A percentile compares a stretch with the other conserved stretches of the same genome.
Conservation (phyloP, 2,888 invertebrate species). For the Scotopteryx bipunctaria region DNA sequence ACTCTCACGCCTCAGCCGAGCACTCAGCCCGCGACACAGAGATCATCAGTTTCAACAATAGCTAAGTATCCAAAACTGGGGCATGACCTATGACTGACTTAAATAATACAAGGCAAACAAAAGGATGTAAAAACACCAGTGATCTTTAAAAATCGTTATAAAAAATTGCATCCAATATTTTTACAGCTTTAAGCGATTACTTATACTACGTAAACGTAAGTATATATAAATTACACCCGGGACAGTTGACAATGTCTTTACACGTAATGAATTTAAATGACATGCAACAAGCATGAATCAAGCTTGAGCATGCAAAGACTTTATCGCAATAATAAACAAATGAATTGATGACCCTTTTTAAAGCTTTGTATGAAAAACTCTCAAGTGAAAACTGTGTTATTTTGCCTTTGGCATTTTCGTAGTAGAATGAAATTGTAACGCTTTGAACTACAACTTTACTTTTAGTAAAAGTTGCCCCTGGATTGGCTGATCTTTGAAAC, state of each 20-base stretch:
- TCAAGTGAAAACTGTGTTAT: not conserved
- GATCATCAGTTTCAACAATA: too few relatives aligned
- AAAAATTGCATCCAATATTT: slow-evolving; percentile 8
- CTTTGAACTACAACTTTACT: too few relatives aligned
- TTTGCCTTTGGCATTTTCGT: too few relatives aligned
- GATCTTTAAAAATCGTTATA: not conserved
- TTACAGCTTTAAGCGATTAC: slow-evolving; percentile 15
- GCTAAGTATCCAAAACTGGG: too few relatives aligned
- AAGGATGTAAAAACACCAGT: not conserved
- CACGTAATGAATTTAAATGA: slow-evolving; percentile 28
- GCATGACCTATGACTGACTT: too few relatives aligned
- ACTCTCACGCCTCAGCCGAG: too few relatives aligned
- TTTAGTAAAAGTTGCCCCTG: too few relatives aligned
- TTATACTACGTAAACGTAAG: too few relatives aligned
- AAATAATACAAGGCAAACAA: too few relatives aligned
- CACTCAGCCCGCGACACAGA: too few relatives aligned
- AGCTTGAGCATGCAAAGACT: not conserved
- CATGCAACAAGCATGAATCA: slow-evolving; percentile 19
- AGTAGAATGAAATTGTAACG: too few relatives aligned
- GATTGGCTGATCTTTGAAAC: too few relatives aligned
- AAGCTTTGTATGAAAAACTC: not conserved
- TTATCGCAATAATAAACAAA: slow-evolving; percentile 17
- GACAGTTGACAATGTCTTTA: slow-evolving; percentile 22
- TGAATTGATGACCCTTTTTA: slow-evolving; percentile 13
- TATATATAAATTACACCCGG: slow-evolving; percentile 18